Base-by-base conservation (phyloP, 1,140 invertebrate genomes). In the Latrodectus geometricus region DNA sequence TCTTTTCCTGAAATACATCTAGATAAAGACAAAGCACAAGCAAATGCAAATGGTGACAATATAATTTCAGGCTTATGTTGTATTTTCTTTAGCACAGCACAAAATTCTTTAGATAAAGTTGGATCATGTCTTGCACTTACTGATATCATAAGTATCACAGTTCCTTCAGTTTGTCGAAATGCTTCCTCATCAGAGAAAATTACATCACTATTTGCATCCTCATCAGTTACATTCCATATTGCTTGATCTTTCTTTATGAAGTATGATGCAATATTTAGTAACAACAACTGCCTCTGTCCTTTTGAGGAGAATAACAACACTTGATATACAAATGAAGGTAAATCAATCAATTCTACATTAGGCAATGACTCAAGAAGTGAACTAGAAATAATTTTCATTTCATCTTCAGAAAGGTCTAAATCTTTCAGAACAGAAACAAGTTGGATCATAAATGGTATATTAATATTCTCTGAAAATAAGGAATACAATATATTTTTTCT, bases 81-180 rank as follows among this genome's bases (percentile, higher is more conserved):
- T 4, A 87, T 15, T 66, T 79, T 73, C 21, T 87, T 87, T 17
- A 87, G 14, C 12, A 87, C 15, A 23, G 9, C 7, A 14, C 65
- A 14, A 74, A 80, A 87, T 68, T 87, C 85, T n/a, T 87, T 87
- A 9, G 54, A 75, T 8, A 87, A 50, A 66, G 9, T 80, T 49
- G 66, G 85, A 54, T 87, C 77, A 23, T 87, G 85, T 21, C 56
- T 80, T 15, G 54, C 61, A 15, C 68, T 74, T 11, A 74, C 85
- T 7, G 76, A 79, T 15, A 87, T 56, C 69, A 87, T 73, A n/a
- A 87, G 61, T 9, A 87, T 68, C 15, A 80, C 77, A 15, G 85
- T 87, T 15, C 85, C 85, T 74, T 87, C 85, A 21, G 61, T 87
- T 52, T 87, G 85, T 15, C 85, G 70, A 66, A 65, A 87, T 5